Evolutionary conservation across 2,113 vertebrate species (phyloP).

Genomic region (Dolichotis patagonum): DNA sequence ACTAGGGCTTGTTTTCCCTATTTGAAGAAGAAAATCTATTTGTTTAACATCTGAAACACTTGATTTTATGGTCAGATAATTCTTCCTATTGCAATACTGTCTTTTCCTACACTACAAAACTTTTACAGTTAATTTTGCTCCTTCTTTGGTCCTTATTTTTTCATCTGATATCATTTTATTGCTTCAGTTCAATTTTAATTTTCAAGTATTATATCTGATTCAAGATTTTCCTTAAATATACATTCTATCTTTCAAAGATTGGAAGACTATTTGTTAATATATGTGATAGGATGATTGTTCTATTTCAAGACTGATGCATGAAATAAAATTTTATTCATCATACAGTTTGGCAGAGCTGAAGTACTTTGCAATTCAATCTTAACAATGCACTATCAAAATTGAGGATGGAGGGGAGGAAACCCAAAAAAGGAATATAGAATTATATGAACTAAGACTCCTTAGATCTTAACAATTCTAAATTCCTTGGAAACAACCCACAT

Average conservation of each 20-base stretch:
- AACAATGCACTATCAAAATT: neutral
- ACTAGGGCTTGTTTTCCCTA: neutral
- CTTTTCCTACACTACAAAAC: accelerated
- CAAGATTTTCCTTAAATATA: neutral
- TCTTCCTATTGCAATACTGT: too few relatives aligned
- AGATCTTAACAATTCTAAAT: neutral
- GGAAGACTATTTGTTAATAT: neutral
- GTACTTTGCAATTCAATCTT: neutral
- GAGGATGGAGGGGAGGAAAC: neutral
- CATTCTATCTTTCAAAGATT: neutral
- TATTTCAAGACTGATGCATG: neutral
- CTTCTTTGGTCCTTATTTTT: neutral
- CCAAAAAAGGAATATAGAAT: neutral
- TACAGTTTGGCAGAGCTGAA: neutral
- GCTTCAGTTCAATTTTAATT: neutral
- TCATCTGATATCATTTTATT: neutral
- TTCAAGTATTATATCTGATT: neutral
- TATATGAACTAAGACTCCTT: neutral
- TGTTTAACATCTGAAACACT: neutral
- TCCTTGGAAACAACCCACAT: neutral
- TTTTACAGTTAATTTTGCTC: neutral
- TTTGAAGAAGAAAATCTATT: neutral
- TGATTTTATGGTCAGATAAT: neutral
- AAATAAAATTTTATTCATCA: conserved; percentile 19
- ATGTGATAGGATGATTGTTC: neutral